phyloP scores from a whole-genome alignment of 2,888 invertebrate genomes.

The Drosophila putrida region DNA sequence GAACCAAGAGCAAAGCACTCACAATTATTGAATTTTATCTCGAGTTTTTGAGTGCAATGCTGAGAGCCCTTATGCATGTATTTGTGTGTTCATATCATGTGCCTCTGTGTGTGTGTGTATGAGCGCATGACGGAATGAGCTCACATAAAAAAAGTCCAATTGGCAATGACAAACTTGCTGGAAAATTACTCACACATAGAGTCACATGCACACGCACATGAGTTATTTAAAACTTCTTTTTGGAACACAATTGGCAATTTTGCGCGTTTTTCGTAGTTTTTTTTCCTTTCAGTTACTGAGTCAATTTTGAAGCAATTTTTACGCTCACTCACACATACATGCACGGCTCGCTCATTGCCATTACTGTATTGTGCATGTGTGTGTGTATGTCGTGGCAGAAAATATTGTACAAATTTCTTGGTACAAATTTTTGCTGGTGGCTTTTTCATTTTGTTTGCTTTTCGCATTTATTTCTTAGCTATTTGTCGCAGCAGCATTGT shows the following conservation, averaged over 20 bases:
- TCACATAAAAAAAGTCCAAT: conserved; percentile 65
- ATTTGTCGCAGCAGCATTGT: conserved; percentile 67
- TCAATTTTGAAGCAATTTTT: conserved; percentile 27
- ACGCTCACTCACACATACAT: conserved; percentile 38
- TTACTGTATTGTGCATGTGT: conserved; percentile 37
- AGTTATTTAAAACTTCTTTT: conserved; percentile 57
- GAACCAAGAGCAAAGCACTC: conserved; percentile 39
- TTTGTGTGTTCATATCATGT: conserved; percentile 55
- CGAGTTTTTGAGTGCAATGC: conserved; percentile 36
- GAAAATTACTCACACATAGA: conserved; percentile 60
- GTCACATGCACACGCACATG: conserved; percentile 55
- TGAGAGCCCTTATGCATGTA: conserved; percentile 42
- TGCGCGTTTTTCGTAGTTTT: conserved; percentile 32
- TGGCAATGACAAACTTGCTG: conserved; percentile 72
- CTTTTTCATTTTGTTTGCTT: conserved; percentile 17
- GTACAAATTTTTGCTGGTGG: conserved; percentile 27
- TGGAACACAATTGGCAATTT: conserved; percentile 44
- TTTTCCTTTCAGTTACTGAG: conserved; percentile 23
- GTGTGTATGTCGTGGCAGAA: conserved; percentile 66
- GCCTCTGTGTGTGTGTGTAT: conserved; percentile 41
- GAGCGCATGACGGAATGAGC: conserved; percentile 73
- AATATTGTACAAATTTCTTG: conserved; percentile 52
- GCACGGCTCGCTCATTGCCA: conserved; percentile 50
- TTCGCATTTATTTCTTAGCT: conserved; percentile 7
- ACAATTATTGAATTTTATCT: conserved; percentile 67